A percentile compares a stretch with the other conserved stretches of the same genome.
These are phyloP conservation scores for Tridacna gigas DNA, from an alignment of 2,888 invertebrate species.

Conservation along the genomic window DNA sequence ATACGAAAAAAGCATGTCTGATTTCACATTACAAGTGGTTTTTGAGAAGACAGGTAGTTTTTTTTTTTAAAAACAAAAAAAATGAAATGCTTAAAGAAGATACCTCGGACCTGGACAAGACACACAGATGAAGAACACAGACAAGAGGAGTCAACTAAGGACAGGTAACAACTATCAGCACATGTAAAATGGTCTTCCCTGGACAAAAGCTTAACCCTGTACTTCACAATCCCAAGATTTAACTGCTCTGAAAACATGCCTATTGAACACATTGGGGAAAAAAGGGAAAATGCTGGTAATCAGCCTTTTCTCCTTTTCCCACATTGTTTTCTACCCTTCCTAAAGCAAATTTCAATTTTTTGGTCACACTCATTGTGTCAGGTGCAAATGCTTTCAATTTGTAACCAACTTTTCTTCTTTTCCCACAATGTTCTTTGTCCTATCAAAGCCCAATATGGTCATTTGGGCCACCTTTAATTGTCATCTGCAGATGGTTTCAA, in stretches of 20 bases:
- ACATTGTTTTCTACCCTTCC: background rate
- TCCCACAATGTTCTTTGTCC: too few relatives aligned
- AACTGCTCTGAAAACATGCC: background rate
- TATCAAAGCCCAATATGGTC: too few relatives aligned
- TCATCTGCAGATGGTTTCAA: too few relatives aligned
- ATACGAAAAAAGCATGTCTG: too few relatives aligned
- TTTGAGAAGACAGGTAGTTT: too few relatives aligned
- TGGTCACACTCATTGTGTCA: too few relatives aligned
- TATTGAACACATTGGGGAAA: background rate
- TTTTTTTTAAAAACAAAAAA: background rate
- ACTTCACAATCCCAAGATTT: background rate
- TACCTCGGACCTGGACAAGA: background rate
- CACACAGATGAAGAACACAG: constrained; percentile 7
- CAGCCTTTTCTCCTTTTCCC: background rate
- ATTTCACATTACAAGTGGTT: too few relatives aligned
- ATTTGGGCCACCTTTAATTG: too few relatives aligned
- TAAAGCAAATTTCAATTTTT: too few relatives aligned
- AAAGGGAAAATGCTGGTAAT: background rate
- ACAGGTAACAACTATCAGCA: background rate
- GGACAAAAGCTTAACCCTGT: too few relatives aligned
- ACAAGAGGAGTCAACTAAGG: background rate
- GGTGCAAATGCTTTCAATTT: too few relatives aligned
- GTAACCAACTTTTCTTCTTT: too few relatives aligned
- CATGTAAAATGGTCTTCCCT: background rate
- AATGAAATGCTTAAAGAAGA: background rate